Evolutionary conservation across 2,888 invertebrate genomes (phyloP), one percentile per base, ranked within the genome.

Genomic region (Trilocha varians): DNA sequence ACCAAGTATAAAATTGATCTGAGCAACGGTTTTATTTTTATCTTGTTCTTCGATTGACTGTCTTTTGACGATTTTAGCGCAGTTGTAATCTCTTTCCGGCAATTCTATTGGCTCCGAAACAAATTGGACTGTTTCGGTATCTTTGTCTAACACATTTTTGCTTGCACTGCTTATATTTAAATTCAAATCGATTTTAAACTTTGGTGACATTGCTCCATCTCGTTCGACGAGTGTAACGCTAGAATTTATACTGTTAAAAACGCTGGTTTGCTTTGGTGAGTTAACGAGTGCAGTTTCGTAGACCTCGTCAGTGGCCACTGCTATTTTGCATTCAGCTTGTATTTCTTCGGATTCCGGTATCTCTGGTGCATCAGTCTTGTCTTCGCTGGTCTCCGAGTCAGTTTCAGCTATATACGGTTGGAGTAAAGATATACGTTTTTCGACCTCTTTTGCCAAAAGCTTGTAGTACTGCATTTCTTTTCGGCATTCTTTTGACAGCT

Each of bases 401-500:
- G 53, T 66, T 3, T 70, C 68, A 16, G 48, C 36, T 1, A 78
- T 53, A 45, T 78, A 75, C 1, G 84, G 73, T 49, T 77, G 71
- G 1, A 87, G 72, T 41, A 80, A 70, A 5, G 65, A 54, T 45
- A 91, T 77, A 39, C 87, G 80, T 56, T 88, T 85, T 63, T 93
- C 92, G 4, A 90, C 79, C 59, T 89, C 88, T 44, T 90, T 74
- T 0, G 93, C 93, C 44, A 91, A 73, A 37, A 90, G 76, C 64
- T 88, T 91, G 65, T 91, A 91, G 51, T 87, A 87, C 54, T 87
- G 87, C 88, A 93, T 90, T 74, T 93, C 90, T 58, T 85, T 79
- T 16, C 88, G 80, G 48, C 88, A 85, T 67, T 89, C 87, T 49
- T 87, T 84, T 9, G 90, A 91, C 65, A 93, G 84, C 93, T 93